Evolutionary conservation across 2,797 vertebrate species (phyloP), one percentile per base, ranked within the genome.

Genomic region (Sebastes kiyomatsui): DNA sequence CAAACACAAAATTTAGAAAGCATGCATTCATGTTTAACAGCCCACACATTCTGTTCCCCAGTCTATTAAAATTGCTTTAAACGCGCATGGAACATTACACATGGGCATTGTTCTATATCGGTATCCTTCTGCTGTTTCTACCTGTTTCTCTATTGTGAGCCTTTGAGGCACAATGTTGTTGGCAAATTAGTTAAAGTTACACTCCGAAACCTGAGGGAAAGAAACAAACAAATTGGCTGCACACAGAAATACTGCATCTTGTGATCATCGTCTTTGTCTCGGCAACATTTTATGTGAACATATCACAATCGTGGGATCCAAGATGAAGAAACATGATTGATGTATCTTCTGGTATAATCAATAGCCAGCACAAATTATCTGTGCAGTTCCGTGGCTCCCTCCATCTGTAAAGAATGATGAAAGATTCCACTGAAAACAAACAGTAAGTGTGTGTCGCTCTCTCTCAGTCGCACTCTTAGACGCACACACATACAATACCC

Each of bases 351-450:
- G 79, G 67, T 81, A 71, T 89, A 92, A 93, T 93, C 92, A 93
- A 93, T 93, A 91, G 83, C 85, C 75, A 78, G 90, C 76, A 75
- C 86, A 92, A 89, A 90, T 88, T 84, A 92, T 93, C 82, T 86
- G 79, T 83, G 75, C 83, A 72, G 80, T 83, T 90, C 81, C 69
- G 46, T 66, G 25, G 66, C 82, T 88, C 72, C 52, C 54, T 87
- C 90, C 90, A 90, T 94, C 81, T 93, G 92, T 80, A 89, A 86
- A 58, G 67, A 76, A 87, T 90, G 88, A 93, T 92, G 84, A 92
- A 92, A 92, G 83, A 87, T 83, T 90, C 68, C 54, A 82, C 30
- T 54, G 67, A 86, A 91, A 92, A 85, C 85, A 91, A 92, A 89
- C 78, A 86, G 60, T 80, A 76, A 83, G 80, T 78, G 80, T 69